A percentile compares a stretch with the other conserved stretches of the same genome.
phyloP scores from a whole-genome alignment of 1,140 invertebrate species.

The Mercenaria mercenaria region DNA sequence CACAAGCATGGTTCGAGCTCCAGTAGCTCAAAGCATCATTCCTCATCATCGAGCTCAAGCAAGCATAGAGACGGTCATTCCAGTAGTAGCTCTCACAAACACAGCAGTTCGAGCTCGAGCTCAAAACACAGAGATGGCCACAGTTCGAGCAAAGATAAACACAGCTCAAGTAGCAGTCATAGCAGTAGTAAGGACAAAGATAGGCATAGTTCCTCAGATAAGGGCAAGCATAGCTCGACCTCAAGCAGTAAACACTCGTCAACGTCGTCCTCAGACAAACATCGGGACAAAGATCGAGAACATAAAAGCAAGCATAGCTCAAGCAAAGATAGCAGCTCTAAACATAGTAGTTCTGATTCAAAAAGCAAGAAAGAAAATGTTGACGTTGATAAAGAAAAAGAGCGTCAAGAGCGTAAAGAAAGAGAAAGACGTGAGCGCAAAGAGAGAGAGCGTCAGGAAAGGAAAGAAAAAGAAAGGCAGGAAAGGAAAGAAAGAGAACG shows the following conservation, averaged over 20 bases:
- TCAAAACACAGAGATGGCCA: slow-evolving; percentile 70
- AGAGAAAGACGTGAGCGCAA: slow-evolving; percentile 76
- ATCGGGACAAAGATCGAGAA: slow-evolving; percentile 44
- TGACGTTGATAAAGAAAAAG: slow-evolving; percentile 67
- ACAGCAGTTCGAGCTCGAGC: slow-evolving; percentile 61
- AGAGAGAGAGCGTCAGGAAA: slow-evolving; percentile 54
- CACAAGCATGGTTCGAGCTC: slow-evolving; percentile 52
- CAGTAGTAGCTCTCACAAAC: slow-evolving; percentile 66
- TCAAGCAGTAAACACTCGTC: slow-evolving; percentile 63
- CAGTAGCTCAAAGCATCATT: slow-evolving; percentile 56
- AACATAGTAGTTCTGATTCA: slow-evolving; percentile 36
- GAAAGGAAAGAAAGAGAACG: slow-evolving; percentile 43
- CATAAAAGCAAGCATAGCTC: slow-evolving; percentile 61
- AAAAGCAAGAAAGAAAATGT: slow-evolving; percentile 63
- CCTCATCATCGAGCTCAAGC: slow-evolving; percentile 72
- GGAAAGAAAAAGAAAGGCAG: slow-evolving; percentile 55
- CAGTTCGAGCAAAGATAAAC: slow-evolving; percentile 33
- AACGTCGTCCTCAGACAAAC: slow-evolving; percentile 49
- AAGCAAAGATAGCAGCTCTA: slow-evolving; percentile 50
- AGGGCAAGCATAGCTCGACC: slow-evolving; percentile 73
- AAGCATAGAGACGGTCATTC: slow-evolving; percentile 86
- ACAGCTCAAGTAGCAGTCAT: slow-evolving; percentile 13
- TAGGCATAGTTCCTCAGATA: slow-evolving; percentile 64
- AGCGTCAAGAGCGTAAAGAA: slow-evolving; percentile 86
- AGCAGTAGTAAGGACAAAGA: slow-evolving; percentile 63